These are phyloP conservation scores for Sepioteuthis lessoniana DNA, from an alignment of 2,888 invertebrate genomes.

Conservation along the genomic window DNA sequence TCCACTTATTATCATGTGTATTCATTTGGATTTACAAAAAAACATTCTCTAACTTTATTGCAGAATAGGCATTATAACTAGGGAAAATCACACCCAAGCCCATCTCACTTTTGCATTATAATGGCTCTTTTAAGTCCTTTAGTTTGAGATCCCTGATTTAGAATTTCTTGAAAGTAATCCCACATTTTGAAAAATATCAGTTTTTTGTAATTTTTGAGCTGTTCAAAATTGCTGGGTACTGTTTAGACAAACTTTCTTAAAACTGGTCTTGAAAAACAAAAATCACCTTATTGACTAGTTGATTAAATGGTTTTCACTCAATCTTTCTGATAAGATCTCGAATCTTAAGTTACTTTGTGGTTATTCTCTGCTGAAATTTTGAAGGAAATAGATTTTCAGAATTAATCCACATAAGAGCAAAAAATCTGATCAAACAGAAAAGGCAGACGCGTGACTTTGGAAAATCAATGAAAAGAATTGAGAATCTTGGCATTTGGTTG, in stretches of 20 bases:
- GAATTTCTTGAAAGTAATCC: too few relatives aligned
- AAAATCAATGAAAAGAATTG: conserved; percentile 1
- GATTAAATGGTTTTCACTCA: neutral
- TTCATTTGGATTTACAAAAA: too few relatives aligned
- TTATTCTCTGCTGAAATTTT: neutral
- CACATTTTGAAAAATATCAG: too few relatives aligned
- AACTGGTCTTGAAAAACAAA: neutral
- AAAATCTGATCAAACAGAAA: neutral
- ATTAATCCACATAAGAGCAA: conserved; percentile 10
- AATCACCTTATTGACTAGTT: neutral
- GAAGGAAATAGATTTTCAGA: conserved; percentile 8
- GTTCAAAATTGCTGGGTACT: too few relatives aligned
- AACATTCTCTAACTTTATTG: too few relatives aligned
- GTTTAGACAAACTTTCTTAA: neutral
- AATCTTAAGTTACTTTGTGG: neutral
- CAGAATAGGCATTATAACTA: too few relatives aligned
- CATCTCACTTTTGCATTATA: too few relatives aligned
- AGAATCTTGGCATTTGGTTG: neutral
- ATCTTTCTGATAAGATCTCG: neutral
- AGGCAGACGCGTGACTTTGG: neutral
- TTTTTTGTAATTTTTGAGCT: too few relatives aligned
- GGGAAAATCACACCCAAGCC: too few relatives aligned
- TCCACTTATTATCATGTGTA: too few relatives aligned
- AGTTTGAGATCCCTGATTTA: too few relatives aligned
- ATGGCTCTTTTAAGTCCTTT: too few relatives aligned